Evolutionary conservation across 2,113 vertebrate genomes (phyloP), one percentile per base, ranked within the genome.

Genomic region (Siniperca chuatsi): DNA sequence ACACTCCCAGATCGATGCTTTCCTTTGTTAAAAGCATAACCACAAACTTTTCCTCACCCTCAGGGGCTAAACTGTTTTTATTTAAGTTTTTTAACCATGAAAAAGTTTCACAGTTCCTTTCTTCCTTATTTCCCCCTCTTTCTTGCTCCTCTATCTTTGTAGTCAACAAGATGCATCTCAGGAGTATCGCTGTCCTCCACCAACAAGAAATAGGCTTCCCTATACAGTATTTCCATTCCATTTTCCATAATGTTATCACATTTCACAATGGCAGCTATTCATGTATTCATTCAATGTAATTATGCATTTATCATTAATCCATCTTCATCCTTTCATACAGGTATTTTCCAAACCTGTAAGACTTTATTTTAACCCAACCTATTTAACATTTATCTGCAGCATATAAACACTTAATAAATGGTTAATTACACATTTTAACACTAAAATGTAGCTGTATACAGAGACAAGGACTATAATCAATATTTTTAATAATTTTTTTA

Each of bases 11-110:
- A 86, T 89, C 69, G 61, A 85, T 77, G 62, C 64, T 71, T 80
- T 71, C 10, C 71, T 90, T 90, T 91, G 82, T 83, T 86, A 23
- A 40, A 82, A 82, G 79, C 62, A 61, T 29, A 73, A 67, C 52
- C 82, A 76, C 72, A 91, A 93, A 92, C 87, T 78, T 88, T 81
- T 67, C 64, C 61, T 87, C 78, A 78, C 75, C 90, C 72, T 60
- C 1, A 1, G 73, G 83, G 20, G 35, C 60, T 84, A 69, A 80
- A 69, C 37, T 40, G 52, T 83, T 79, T 55, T 86, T 79, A 54
- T 75, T 85, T 77, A 35, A 1, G 37, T 75, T 83, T 75, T 67
- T 29, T 8, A 20, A 58, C 57, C 35, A 37, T 75, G 18, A 79
- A 77, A 80, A 92, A 87, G 81, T 87, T 91, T 82, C 37, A 70